Evolutionary conservation across 2,113 vertebrate genomes (phyloP).

Genomic region (Phalacrocorax brasilianus): DNA sequence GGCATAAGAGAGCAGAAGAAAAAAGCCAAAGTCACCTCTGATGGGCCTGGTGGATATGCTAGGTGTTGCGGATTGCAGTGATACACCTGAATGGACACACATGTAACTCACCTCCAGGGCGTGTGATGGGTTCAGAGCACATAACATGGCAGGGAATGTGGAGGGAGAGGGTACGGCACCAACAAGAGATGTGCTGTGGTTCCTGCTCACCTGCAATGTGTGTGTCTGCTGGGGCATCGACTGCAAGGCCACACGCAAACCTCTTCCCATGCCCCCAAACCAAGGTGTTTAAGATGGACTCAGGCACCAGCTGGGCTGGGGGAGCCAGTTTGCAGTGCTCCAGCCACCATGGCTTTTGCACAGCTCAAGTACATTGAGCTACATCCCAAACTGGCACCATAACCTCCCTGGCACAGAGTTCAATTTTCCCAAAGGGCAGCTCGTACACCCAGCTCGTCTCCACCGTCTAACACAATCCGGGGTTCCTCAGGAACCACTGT

Average conservation of each 20-base stretch:
- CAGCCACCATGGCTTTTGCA: background rate
- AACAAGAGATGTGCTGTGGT: accelerated
- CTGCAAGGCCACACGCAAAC: background rate
- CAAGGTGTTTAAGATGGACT: background rate
- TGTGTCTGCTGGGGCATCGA: accelerated
- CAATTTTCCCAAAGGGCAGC: background rate
- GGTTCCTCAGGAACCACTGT: background rate
- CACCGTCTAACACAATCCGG: accelerated
- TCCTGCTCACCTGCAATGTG: background rate
- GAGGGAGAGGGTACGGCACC: background rate
- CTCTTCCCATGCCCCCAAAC: background rate
- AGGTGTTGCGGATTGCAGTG: background rate
- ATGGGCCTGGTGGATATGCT: background rate
- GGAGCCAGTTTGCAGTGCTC: background rate
- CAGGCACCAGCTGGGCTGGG: background rate
- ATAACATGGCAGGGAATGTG: accelerated
- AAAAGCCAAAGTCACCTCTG: background rate
- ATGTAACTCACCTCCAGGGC: background rate
- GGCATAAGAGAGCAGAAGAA: background rate
- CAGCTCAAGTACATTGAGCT: background rate
- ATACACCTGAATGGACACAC: background rate
- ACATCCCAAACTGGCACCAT: background rate
- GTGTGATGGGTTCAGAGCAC: background rate
- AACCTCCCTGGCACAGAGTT: background rate
- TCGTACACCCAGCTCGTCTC: background rate